These are phyloP conservation scores for Petrocephalus zakoni DNA, from an alignment of 2,113 vertebrate species.

Conservation along the genomic window DNA sequence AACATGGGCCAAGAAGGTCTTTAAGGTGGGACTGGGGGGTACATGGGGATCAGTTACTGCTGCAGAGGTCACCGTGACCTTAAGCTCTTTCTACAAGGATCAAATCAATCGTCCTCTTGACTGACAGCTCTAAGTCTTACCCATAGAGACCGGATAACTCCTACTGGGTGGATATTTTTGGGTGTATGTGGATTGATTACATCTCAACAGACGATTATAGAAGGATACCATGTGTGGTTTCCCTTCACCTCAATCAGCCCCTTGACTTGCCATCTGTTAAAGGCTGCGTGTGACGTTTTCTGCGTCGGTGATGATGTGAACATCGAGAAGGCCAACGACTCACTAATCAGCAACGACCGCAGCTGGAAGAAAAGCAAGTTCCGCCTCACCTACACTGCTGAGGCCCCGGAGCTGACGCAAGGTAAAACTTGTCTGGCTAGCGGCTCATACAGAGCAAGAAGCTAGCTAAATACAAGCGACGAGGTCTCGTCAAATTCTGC, in stretches of 20 bases:
- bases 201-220: too few relatives aligned
- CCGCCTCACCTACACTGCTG: constrained; percentile 79
- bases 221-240: neutral
- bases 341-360: constrained; percentile 90
- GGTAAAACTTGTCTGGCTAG: constrained; percentile 54
- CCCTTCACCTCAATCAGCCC: neutral
- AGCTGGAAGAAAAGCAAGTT: constrained; percentile 99
- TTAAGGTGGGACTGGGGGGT: constrained; percentile 73
- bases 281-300: constrained; percentile 97
- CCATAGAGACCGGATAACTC: neutral
- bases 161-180: neutral
- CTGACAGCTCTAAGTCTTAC: neutral
- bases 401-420: constrained; percentile 81
- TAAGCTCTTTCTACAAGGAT: neutral
- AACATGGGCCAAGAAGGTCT: constrained; percentile 97
- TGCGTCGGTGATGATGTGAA: constrained; percentile 95
- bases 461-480: neutral
- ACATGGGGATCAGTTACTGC: neutral
- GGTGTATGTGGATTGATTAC: neutral
- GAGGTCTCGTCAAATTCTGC: neutral
- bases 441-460: neutral
- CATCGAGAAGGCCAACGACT: constrained; percentile 95
- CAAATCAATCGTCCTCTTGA: neutral
- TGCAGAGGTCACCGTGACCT: neutral
- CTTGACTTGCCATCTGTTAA: constrained; percentile 15